A percentile compares a stretch with the other conserved stretches of the same genome.
These are phyloP conservation scores for Megaustenia siamemsis DNA, from an alignment of 2,888 invertebrate genomes.

Conservation along the genomic window DNA sequence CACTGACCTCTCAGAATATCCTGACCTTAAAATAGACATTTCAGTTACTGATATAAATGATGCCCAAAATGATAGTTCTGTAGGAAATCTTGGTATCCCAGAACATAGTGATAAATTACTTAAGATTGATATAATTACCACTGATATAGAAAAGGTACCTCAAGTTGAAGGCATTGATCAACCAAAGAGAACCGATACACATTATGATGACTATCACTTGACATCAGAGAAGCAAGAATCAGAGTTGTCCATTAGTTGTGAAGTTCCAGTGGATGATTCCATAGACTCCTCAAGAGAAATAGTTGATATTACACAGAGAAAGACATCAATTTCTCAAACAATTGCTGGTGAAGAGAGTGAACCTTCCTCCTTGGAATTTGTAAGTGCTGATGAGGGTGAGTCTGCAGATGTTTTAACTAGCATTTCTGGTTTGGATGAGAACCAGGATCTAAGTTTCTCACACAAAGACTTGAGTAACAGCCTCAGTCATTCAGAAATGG, in stretches of 20 bases:
- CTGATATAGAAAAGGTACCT: background rate
- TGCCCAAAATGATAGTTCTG: background rate
- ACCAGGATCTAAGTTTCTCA: background rate
- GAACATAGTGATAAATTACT: background rate
- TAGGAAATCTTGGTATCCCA: background rate
- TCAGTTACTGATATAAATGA: background rate
- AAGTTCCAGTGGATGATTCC: background rate
- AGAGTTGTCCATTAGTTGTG: background rate
- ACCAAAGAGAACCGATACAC: background rate
- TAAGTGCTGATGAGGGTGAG: background rate
- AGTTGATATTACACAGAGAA: background rate
- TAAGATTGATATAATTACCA: background rate
- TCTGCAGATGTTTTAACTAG: background rate
- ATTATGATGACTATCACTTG: background rate
- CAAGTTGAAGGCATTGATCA: background rate
- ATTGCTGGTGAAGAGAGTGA: background rate
- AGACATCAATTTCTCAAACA: background rate
- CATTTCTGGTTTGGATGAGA: background rate
- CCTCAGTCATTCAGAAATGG: slow-evolving; percentile 6
- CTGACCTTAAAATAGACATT: slow-evolving; percentile 26
- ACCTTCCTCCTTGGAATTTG: background rate
- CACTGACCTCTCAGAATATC: slow-evolving; percentile 50
- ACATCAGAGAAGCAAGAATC: background rate
- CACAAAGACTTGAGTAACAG: background rate
- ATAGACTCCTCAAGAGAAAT: no score